phyloP scores from a whole-genome alignment of 2,888 invertebrate species.

The Nephrotoma guestfalica region DNA sequence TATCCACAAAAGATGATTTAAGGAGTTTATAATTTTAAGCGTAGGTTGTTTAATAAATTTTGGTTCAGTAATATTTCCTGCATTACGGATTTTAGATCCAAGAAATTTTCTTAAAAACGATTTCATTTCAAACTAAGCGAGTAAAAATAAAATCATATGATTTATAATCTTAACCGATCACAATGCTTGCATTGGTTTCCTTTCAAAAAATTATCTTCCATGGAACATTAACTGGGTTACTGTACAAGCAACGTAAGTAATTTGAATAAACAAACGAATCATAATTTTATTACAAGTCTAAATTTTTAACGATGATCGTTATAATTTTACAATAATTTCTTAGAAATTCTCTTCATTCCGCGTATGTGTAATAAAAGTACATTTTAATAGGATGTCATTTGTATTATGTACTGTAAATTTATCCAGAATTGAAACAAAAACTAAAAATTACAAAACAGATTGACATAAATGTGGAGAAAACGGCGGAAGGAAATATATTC shows the following conservation, averaged over 20 bases:
- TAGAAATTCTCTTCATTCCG: neutral
- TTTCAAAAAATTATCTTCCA: neutral
- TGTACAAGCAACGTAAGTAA: neutral
- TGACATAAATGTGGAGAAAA: neutral
- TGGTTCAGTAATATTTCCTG: too few species aligned
- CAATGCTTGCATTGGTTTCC: neutral
- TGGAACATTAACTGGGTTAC: neutral
- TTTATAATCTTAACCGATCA: too few species aligned
- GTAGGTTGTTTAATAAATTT: too few species aligned
- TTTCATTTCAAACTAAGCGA: too few species aligned
- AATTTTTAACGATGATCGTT: neutral
- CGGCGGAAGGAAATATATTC: neutral
- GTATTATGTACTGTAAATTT: neutral
- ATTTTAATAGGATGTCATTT: neutral
- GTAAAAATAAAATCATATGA: too few species aligned
- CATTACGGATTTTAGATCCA: too few species aligned
- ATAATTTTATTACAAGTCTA: neutral
- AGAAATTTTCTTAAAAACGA: too few species aligned
- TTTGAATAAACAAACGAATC: neutral
- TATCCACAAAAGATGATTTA: too few species aligned
- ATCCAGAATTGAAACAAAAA: neutral
- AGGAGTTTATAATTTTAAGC: too few species aligned
- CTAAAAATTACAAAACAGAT: neutral
- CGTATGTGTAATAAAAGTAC: neutral
- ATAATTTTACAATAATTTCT: neutral